Conservation (phyloP, 2,888 invertebrate genomes). For the Cryptocephalus moraei region DNA sequence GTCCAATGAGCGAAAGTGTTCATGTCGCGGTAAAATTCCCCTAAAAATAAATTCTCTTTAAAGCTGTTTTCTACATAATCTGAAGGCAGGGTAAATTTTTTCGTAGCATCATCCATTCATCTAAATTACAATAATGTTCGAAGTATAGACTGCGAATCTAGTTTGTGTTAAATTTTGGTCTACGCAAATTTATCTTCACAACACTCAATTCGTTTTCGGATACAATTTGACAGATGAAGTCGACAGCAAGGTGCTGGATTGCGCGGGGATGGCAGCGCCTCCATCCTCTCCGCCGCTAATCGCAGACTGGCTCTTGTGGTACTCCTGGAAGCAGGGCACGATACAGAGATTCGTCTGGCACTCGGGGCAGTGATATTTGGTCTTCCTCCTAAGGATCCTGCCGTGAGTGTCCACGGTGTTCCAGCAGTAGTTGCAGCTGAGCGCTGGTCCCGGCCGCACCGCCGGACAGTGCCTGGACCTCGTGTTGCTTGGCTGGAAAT, state of each 20-base stretch:
- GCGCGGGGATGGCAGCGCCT: too few species aligned
- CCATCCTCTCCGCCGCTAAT: not conserved
- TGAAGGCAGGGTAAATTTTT: too few species aligned
- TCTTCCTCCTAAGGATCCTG: slow-evolving; percentile 71
- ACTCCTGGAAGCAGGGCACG: slow-evolving; percentile 54
- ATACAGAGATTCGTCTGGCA: slow-evolving; percentile 83
- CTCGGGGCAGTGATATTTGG: slow-evolving; percentile 84
- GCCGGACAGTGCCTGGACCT: slow-evolving; percentile 77
- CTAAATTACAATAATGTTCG: too few species aligned
- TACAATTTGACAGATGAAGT: slow-evolving; percentile 4
- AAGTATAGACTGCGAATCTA: too few species aligned
- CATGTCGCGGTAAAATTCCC: too few species aligned
- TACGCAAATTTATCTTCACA: too few species aligned
- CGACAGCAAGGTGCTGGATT: not conserved
- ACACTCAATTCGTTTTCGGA: slow-evolving; percentile 6
- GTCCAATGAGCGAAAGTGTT: too few species aligned
- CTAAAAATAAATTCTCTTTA: too few species aligned
- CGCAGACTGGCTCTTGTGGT: not conserved
- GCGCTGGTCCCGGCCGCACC: slow-evolving; percentile 70
- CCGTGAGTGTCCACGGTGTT: slow-evolving; percentile 79
- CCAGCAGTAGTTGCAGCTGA: slow-evolving; percentile 87
- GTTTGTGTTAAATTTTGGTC: too few species aligned
- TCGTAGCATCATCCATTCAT: too few species aligned
- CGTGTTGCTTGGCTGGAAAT: slow-evolving; percentile 32
- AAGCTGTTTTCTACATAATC: too few species aligned